phyloP scores from a whole-genome alignment of 2,888 invertebrate species.

The Drosophila phalerata region DNA sequence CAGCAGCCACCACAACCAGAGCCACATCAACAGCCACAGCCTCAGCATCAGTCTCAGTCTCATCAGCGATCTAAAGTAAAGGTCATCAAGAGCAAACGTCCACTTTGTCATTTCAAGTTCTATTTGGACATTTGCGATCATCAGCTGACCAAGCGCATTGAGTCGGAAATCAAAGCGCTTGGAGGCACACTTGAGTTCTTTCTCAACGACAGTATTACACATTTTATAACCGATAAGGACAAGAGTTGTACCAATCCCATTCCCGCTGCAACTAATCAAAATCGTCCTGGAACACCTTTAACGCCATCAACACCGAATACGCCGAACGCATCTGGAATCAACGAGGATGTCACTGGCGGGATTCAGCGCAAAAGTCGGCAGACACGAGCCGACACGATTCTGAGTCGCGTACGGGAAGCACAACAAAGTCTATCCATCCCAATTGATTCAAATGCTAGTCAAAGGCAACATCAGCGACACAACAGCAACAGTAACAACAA shows the following conservation, averaged over 20 bases:
- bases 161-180: slow-evolving; percentile 89
- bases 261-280: not conserved
- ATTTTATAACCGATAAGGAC: slow-evolving; percentile 84
- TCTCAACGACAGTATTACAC: slow-evolving; percentile 84
- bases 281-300: slow-evolving; percentile 62
- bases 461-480: slow-evolving; percentile 37
- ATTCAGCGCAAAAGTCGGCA: slow-evolving; percentile 65
- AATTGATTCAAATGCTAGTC: slow-evolving; percentile 3
- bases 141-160: slow-evolving; percentile 88
- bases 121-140: slow-evolving; percentile 92
- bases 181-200: slow-evolving; percentile 87
- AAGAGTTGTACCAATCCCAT: slow-evolving; percentile 12
- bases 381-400: slow-evolving; percentile 92
- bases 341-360: slow-evolving; percentile 55
- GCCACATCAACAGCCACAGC: slow-evolving; percentile 54
- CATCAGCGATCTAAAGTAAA: slow-evolving; percentile 77
- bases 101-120: slow-evolving; percentile 89
- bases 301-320: slow-evolving; percentile 81
- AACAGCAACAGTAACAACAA: slow-evolving; percentile 14
- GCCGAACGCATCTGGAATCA: slow-evolving; percentile 52
- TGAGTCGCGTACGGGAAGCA: slow-evolving; percentile 88
- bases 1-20: slow-evolving; percentile 58
- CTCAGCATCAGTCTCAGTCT: slow-evolving; percentile 58
- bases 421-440: slow-evolving; percentile 27
- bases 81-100: slow-evolving; percentile 86